phyloP scores from a whole-genome alignment of 1,140 invertebrate species.

The Pristionchus pacificus region DNA sequence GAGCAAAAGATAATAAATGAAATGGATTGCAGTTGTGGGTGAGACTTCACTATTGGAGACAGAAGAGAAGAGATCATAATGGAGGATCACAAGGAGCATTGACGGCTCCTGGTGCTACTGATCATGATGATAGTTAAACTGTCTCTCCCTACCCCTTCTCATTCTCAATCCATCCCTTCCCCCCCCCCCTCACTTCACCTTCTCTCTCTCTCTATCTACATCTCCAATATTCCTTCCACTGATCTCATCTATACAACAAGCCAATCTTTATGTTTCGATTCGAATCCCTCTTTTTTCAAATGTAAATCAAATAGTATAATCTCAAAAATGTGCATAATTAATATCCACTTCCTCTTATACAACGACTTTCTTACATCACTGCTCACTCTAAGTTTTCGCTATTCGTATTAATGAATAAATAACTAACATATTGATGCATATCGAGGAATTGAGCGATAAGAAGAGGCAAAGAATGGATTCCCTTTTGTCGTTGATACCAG shows the following conservation, averaged over 20 bases:
- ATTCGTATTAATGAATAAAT: not conserved
- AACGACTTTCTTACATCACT: too few relatives aligned
- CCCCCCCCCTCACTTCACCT: not conserved
- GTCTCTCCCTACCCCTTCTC: not conserved
- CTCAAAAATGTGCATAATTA: conserved; percentile 22
- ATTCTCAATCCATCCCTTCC: not conserved
- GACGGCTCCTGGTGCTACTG: not conserved
- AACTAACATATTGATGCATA: conserved; percentile 46
- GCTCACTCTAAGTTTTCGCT: not conserved
- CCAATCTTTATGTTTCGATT: not conserved
- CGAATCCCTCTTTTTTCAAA: not conserved
- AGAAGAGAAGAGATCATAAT: conserved; percentile 30
- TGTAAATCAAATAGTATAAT: conserved; percentile 14
- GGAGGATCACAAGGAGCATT: not conserved
- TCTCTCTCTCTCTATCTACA: not conserved
- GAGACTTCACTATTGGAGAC: conserved; percentile 40
- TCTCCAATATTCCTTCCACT: too few relatives aligned
- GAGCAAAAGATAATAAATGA: not conserved
- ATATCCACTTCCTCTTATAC: too few relatives aligned
- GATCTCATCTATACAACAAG: too few relatives aligned
- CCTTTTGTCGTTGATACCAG: conserved; percentile 38
- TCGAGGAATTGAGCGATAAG: conserved; percentile 36
- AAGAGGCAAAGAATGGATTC: conserved; percentile 22
- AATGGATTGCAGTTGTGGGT: conserved; percentile 31
- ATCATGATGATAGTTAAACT: not conserved